phyloP scores from a whole-genome alignment of 2,113 vertebrate species.

The Mellivora capensis region DNA sequence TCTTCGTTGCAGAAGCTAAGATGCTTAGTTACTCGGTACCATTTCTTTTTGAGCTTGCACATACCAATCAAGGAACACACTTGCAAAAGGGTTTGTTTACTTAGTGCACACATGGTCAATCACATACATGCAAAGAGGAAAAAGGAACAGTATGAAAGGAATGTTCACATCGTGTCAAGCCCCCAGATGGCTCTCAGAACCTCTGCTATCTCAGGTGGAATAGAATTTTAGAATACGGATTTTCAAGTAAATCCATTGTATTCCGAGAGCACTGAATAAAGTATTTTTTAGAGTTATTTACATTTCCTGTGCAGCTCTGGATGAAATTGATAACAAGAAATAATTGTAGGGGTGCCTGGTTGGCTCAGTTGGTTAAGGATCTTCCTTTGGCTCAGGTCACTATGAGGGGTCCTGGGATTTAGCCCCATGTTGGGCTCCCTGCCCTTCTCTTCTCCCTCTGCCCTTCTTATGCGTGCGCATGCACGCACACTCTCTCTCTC shows the following conservation, averaged over 20 bases:
- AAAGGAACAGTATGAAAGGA: conserved; percentile 26
- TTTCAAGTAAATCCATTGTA: conserved; percentile 20
- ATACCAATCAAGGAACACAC: conserved; percentile 42
- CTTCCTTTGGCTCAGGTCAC: no score
- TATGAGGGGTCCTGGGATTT: no score
- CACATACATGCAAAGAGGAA: conserved; percentile 31
- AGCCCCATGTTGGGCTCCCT: no score
- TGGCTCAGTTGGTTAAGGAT: background rate
- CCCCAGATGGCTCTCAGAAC: conserved; percentile 29
- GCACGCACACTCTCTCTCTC: no score
- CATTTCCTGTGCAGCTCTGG: background rate
- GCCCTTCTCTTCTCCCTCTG: no score
- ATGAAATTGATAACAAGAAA: conserved; percentile 23
- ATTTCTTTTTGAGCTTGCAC: conserved; percentile 47
- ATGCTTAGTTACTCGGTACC: conserved; percentile 54
- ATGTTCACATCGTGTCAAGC: background rate
- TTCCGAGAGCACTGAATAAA: background rate
- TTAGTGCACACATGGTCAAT: conserved; percentile 47
- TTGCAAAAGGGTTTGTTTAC: conserved; percentile 54
- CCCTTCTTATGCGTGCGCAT: no score
- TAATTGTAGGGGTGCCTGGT: background rate
- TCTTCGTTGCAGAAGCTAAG: conserved; percentile 51
- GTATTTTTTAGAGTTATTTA: conserved; percentile 43
- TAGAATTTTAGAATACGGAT: conserved; percentile 8
- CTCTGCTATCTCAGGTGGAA: conserved; percentile 40